Conservation (phyloP, 2,888 invertebrate species). For the Aspidiotus destructor region DNA sequence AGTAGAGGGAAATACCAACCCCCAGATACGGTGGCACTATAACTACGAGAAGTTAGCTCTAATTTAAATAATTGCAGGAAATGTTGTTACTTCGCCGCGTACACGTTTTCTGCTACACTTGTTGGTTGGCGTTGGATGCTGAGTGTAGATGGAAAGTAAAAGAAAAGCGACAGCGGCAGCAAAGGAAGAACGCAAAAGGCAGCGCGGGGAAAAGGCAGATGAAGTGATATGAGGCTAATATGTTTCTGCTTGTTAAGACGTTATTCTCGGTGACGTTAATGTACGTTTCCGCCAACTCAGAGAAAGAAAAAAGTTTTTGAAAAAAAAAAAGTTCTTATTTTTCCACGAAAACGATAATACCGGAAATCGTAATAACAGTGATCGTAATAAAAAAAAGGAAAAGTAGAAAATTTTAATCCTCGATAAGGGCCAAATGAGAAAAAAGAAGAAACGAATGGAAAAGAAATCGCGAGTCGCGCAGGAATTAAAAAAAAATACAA, state of each 20-base stretch:
- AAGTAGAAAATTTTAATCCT: conserved; percentile 29
- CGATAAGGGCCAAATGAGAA: conserved; percentile 21
- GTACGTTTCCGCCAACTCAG: conserved; percentile 2
- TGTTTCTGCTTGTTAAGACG: conserved; percentile 31
- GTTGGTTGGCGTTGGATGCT: too few species aligned
- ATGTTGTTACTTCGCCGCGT: conserved; percentile 11
- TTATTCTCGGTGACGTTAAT: conserved; percentile 28
- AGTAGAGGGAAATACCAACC: not conserved
- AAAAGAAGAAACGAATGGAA: conserved; percentile 9
- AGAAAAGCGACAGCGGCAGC: not conserved
- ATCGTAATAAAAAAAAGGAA: conserved; percentile 26
- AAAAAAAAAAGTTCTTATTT: conserved; percentile 16
- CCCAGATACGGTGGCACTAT: conserved; percentile 5
- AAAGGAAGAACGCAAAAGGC: not conserved
- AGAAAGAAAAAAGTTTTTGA: conserved; percentile 23
- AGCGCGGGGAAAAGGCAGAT: conserved; percentile 5
- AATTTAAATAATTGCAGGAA: conserved; percentile 33
- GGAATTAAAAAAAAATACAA: conserved; percentile 11
- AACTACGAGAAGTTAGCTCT: conserved; percentile 25
- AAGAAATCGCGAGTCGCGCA: not conserved
- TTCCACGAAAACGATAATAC: conserved; percentile 17
- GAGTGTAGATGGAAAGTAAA: too few species aligned
- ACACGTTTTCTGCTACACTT: not conserved
- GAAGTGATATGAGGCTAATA: conserved; percentile 31
- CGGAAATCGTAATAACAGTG: conserved; percentile 24